A percentile compares a stretch with the other conserved stretches of the same genome.
phyloP scores from a whole-genome alignment of 1,140 invertebrate species.

The Sitodiplosis mosellana region DNA sequence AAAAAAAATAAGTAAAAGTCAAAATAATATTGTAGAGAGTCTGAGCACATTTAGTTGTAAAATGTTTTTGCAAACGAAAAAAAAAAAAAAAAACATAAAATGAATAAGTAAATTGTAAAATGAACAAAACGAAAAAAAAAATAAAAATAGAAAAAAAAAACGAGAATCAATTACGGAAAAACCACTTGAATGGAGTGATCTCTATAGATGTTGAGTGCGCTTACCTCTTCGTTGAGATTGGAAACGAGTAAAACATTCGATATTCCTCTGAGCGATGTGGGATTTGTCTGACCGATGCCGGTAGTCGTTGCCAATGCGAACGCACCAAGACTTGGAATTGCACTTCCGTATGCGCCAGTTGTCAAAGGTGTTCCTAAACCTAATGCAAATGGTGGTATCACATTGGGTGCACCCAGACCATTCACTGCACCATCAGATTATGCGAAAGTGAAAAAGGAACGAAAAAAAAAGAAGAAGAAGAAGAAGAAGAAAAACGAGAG shows the following conservation, averaged over 20 bases:
- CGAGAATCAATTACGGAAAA: background rate
- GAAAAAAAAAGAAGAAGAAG: conserved; percentile 7
- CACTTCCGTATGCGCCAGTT: conserved; percentile 49
- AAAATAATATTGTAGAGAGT: too few relatives aligned
- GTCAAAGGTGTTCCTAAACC: conserved; percentile 43
- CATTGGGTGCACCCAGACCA: conserved; percentile 49
- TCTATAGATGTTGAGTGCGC: conserved; percentile 10
- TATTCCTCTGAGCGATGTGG: conserved; percentile 44
- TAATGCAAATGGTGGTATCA: conserved; percentile 63
- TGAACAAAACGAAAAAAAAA: conserved; percentile 6
- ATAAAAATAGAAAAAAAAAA: conserved; percentile 7
- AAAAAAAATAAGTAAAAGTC: too few relatives aligned
- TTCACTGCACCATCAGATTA: too few relatives aligned
- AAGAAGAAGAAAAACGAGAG: background rate
- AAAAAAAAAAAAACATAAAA: background rate
- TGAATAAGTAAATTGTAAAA: background rate
- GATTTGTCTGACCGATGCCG: conserved; percentile 35
- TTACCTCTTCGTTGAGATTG: conserved; percentile 84
- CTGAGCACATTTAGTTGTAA: too few relatives aligned
- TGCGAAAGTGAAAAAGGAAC: too few relatives aligned
- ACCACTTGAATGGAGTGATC: background rate
- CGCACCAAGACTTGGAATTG: conserved; percentile 49
- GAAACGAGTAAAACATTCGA: conserved; percentile 74
- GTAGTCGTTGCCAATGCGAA: conserved; percentile 44
- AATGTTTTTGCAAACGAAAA: background rate